Conservation (phyloP, 1,140 invertebrate genomes). For the Zaprionus capensis region DNA sequence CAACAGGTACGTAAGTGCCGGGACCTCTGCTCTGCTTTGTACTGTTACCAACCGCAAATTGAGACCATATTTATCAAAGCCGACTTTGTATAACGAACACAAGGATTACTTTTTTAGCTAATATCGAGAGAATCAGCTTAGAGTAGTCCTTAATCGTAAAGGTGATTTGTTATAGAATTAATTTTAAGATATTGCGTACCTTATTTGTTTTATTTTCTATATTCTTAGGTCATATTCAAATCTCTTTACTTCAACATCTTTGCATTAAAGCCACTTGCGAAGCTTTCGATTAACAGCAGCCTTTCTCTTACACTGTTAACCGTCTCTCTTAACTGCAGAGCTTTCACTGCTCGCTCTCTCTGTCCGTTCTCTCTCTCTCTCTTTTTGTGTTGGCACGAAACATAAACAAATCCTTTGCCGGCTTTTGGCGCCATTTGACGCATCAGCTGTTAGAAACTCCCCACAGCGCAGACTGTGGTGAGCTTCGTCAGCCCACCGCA, state of each 20-base stretch:
- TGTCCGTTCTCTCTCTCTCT: not conserved
- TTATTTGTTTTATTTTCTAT: not conserved
- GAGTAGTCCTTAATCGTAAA: not conserved
- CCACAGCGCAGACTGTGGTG: constrained; percentile 48
- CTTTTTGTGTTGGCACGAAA: constrained; percentile 20
- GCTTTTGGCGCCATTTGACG: constrained; percentile 53
- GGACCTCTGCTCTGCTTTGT: not conserved
- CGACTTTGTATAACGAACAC: not conserved
- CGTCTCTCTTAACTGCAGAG: constrained; percentile 28
- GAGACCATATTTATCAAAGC: constrained; percentile 23
- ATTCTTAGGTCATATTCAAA: not conserved
- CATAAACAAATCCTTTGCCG: constrained; percentile 58
- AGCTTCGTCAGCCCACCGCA: constrained; percentile 35
- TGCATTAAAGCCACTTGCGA: not conserved
- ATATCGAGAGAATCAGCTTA: not conserved
- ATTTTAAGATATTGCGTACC: not conserved
- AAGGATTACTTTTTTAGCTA: not conserved
- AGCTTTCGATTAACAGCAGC: constrained; percentile 43
- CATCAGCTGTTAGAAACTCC: constrained; percentile 60
- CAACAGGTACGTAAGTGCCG: constrained; percentile 54
- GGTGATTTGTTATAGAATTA: not conserved
- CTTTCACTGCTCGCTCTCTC: constrained; percentile 24
- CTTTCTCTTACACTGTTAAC: constrained; percentile 42
- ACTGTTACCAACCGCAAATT: constrained; percentile 20
- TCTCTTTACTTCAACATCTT: not conserved